phyloP scores from a whole-genome alignment of 2,113 vertebrate species.

The Osmerus eperlanus region DNA sequence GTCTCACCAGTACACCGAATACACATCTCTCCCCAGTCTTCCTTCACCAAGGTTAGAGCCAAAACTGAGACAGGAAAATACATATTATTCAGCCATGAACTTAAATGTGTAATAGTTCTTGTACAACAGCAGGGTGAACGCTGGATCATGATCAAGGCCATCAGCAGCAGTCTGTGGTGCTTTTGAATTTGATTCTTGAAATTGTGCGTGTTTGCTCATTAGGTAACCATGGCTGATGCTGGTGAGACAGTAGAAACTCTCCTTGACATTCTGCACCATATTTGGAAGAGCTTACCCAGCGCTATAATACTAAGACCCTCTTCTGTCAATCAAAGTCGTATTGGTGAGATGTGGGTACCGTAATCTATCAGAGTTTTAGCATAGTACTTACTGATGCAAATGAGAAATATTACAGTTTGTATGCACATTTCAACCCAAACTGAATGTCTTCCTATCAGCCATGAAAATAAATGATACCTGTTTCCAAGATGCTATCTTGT shows the following conservation, averaged over 20 bases:
- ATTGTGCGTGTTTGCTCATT: neutral
- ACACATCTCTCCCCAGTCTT: neutral
- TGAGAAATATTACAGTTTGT: neutral
- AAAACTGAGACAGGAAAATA: too few species aligned
- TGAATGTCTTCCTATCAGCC: neutral
- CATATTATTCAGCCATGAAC: too few species aligned
- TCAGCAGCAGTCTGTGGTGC: too few species aligned
- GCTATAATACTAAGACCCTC: conserved; percentile 61
- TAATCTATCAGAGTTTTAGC: neutral
- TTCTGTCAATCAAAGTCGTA: conserved; percentile 57
- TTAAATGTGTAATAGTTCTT: neutral
- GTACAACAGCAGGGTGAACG: neutral
- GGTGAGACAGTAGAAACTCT: conserved; percentile 55
- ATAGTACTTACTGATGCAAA: neutral
- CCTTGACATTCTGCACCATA: conserved; percentile 60
- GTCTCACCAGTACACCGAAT: neutral
- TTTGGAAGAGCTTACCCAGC: conserved; percentile 66
- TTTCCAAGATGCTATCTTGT: too few species aligned
- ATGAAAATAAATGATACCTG: too few species aligned
- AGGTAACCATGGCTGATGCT: conserved; percentile 54
- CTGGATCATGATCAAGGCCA: neutral
- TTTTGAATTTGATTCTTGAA: too few species aligned
- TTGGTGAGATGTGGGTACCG: conserved; percentile 52
- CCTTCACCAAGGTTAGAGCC: neutral
- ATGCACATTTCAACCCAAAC: neutral